Evolutionary conservation across 92 coral and sea anemone species (phyloP).

Genomic region (Ricordea florida): DNA sequence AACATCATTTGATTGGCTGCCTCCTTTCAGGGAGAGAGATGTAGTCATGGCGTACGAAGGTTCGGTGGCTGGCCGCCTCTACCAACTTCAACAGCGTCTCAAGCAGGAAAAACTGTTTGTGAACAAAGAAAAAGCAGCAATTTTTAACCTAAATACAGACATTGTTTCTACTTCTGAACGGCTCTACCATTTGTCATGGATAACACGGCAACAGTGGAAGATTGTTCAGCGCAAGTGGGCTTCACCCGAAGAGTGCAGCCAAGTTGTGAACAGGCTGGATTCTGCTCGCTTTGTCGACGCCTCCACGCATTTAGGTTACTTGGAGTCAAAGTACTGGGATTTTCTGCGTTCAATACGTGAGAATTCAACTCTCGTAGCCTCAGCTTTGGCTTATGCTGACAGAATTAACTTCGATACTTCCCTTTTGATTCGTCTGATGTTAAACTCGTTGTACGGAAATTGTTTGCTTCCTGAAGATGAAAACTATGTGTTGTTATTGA

Average conservation of each 20-base stretch:
- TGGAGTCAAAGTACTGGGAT: constrained; percentile 94
- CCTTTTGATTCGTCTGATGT: constrained; percentile 76
- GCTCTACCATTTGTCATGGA: constrained; percentile 92
- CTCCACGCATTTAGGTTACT: constrained; percentile 76
- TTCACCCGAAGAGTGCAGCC: constrained; percentile 86
- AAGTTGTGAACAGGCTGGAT: constrained; percentile 82
- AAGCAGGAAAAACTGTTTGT: constrained; percentile 90
- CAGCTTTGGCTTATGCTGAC: constrained; percentile 84
- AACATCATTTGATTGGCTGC: constrained; percentile 6
- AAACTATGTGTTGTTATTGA: constrained; percentile 66
- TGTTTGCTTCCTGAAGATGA: constrained; percentile 93
- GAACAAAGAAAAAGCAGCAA: constrained; percentile 76
- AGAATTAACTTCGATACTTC: constrained; percentile 77
- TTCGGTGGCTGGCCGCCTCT: constrained; percentile 47
- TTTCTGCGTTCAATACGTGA: constrained; percentile 86
- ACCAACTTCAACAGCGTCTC: constrained; percentile 84
- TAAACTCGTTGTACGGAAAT: constrained; percentile 88
- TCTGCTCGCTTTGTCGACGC: constrained; percentile 85
- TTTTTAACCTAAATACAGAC: constrained; percentile 69
- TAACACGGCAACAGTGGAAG: constrained; percentile 92
- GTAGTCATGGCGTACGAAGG: constrained; percentile 75
- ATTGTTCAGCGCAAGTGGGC: constrained; percentile 80
- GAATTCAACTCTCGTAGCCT: constrained; percentile 77
- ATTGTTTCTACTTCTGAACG: constrained; percentile 84
- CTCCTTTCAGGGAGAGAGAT: too few relatives aligned